phyloP scores from a whole-genome alignment of 1,140 invertebrate species.

The Arctopsyche grandis region DNA sequence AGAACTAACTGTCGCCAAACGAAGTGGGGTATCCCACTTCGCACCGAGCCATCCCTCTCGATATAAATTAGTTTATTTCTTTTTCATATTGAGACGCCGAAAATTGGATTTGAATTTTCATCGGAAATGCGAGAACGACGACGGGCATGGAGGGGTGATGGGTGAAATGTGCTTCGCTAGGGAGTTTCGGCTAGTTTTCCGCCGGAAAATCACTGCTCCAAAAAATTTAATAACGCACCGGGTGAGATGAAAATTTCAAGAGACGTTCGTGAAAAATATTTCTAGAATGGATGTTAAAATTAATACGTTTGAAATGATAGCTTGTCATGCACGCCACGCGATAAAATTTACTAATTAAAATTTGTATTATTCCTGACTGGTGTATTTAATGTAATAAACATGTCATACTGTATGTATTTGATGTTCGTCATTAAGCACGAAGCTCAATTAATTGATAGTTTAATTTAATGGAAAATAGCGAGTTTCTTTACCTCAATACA shows the following conservation, averaged over 20 bases:
- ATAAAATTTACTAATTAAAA: too few species aligned
- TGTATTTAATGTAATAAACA: too few species aligned
- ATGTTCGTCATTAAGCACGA: too few species aligned
- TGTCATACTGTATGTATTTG: too few species aligned
- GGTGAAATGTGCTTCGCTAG: neutral
- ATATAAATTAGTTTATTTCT: constrained; percentile 48
- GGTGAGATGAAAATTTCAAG: neutral
- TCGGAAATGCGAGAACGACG: neutral
- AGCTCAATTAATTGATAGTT: too few species aligned
- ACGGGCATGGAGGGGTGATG: neutral
- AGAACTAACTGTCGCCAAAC: constrained; percentile 4
- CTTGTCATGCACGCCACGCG: too few species aligned
- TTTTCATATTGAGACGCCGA: constrained; percentile 33
- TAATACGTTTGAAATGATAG: too few species aligned
- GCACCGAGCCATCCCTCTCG: neutral
- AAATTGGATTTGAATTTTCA: constrained; percentile 42
- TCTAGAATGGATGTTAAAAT: too few species aligned
- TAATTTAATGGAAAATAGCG: too few species aligned
- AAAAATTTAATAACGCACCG: constrained; percentile 14
- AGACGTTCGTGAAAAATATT: neutral
- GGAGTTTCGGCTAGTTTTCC: neutral
- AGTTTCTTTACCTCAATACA: too few species aligned
- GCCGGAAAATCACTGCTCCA: neutral
- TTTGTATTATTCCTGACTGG: too few species aligned
- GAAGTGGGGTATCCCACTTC: constrained; percentile 14